Conservation (phyloP, 35 echinoderm and acorn worm species). For the Ptychodera flava region DNA sequence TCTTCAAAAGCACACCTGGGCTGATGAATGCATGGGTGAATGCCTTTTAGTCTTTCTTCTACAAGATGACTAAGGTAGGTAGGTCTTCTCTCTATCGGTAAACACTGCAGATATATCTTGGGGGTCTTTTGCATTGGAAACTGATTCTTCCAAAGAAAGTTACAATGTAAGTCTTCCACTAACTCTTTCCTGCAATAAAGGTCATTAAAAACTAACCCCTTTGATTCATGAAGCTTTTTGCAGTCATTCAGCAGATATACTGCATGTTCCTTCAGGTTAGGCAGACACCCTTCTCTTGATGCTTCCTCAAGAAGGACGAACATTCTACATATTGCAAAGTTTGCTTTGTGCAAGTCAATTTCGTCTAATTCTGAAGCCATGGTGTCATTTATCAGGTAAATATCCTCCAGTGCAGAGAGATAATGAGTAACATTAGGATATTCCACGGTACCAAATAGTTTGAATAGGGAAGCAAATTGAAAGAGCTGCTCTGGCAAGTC, state of each 20-base stretch:
- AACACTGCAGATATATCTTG: not conserved
- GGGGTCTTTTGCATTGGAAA: not conserved
- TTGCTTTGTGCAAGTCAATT: not conserved
- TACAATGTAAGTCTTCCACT: not conserved
- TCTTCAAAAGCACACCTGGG: not conserved
- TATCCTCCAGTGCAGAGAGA: not conserved
- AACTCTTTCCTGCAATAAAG: not conserved
- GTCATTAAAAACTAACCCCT: not conserved
- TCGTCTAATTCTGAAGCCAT: not conserved
- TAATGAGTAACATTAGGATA: no score
- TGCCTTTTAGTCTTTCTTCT: not conserved
- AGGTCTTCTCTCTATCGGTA: not conserved
- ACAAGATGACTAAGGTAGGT: not conserved
- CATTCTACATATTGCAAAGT: not conserved
- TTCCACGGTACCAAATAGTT: no score
- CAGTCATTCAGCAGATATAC: not conserved
- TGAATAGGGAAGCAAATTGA: no score
- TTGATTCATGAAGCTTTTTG: not conserved
- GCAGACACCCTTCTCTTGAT: not conserved
- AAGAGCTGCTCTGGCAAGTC: no score
- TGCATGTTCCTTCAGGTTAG: not conserved
- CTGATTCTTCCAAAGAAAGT: no score
- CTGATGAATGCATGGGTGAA: not conserved
- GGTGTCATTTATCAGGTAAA: not conserved
- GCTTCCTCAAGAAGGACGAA: no score